Evolutionary conservation across 2,113 vertebrate genomes (phyloP).

Genomic region (Agapornis roseicollis): DNA sequence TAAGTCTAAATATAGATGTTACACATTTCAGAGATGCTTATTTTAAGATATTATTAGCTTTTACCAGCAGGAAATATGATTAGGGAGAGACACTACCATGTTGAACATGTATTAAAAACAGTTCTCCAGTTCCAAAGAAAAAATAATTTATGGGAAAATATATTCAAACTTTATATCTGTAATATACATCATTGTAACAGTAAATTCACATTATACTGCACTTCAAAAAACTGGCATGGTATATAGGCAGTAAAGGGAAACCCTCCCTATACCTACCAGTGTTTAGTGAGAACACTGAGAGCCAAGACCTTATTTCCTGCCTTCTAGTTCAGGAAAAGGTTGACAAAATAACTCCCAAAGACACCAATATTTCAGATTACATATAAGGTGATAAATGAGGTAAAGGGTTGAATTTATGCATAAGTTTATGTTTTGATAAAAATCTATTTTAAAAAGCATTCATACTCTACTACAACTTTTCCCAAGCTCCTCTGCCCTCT

Average conservation of each 20-base stretch:
- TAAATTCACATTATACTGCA: background rate
- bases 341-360: conserved; percentile 15
- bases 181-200: background rate
- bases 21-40: background rate
- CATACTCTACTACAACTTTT: conserved; percentile 30
- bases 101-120: background rate
- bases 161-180: background rate
- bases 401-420: conserved; percentile 15
- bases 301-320: background rate
- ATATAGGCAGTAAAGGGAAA: background rate
- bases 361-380: conserved; percentile 20
- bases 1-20: background rate
- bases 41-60: background rate
- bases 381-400: conserved; percentile 21
- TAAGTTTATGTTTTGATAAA: conserved; percentile 55
- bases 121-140: background rate
- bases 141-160: background rate
- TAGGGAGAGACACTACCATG: background rate
- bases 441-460: conserved; percentile 52
- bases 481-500: conserved; percentile 62
- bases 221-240: background rate
- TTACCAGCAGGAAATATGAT: background rate
- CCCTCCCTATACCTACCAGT: background rate
- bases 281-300: background rate
- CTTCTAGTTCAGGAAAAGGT: conserved; percentile 14